Base-by-base conservation (phyloP, 2,113 vertebrate genomes). In the Willisornis vidua region DNA sequence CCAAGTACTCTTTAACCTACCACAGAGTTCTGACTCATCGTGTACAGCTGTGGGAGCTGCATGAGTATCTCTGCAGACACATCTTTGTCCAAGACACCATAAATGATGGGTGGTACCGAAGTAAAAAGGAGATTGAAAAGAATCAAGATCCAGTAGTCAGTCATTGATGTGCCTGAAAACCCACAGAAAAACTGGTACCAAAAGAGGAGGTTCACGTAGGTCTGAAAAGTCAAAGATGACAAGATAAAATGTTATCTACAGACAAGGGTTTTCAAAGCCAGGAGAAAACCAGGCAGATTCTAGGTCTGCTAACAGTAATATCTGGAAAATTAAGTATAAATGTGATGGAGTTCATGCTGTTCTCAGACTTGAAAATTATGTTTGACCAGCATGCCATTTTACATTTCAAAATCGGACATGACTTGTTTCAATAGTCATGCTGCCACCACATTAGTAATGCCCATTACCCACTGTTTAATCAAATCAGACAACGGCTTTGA, bases 181-280 rank as follows among this genome's bases (percentile, higher is more conserved):
- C 98, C 98, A 77, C 98, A 98, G 91, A 98, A 98, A 96, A 98
- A 98, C 93, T 98, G 98, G 95, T 98, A 98, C 98, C 98, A 98
- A 94, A 98, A 98, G 49, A 98, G 97, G 67, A 98, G 97, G 93
- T 97, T 98, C 84, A 98, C 98, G 1, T 98, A 98, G 58, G 98
- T 97, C 98, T 98, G 95, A 46, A 92, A 92, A 97, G 57, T 89
- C 57, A 96, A 94, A 97, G 55, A 67, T 19, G 41, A 68, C 31
- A 91, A 6, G 20, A 67, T 7, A 61, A 72, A 80, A 63, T 8
- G 16, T 72, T 46, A 88, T 31, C 52, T 4, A 4, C 8, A 80
- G 41, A 49, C 18, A 95, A 92, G n/a, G 9, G 16, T 76, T 93
- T 86, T 65, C 63, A 81, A 86, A 94, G 26, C 13, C 37, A 73